These are phyloP conservation scores for Limnothrissa miodon DNA, from an alignment of 2,113 vertebrate genomes.

Conservation along the genomic window DNA sequence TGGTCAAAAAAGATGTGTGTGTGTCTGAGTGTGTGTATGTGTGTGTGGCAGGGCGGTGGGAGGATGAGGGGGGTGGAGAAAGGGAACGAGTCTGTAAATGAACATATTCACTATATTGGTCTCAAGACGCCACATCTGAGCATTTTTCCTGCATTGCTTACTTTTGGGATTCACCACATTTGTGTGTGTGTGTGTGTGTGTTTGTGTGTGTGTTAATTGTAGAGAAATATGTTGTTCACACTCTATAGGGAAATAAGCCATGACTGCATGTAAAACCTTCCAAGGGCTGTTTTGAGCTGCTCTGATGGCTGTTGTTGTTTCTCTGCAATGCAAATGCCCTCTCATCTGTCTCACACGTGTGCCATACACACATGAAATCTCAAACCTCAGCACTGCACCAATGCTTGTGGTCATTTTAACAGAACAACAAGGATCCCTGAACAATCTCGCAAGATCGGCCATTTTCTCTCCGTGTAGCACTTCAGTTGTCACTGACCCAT, in stretches of 20 bases:
- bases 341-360: slow-evolving; percentile 48
- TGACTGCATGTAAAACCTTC: slow-evolving; percentile 29
- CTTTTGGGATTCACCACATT: neutral
- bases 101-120: neutral
- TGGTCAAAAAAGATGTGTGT: neutral
- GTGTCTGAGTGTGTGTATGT: too few species aligned
- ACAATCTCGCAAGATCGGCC: neutral
- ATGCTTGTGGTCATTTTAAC: neutral
- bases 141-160: neutral
- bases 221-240: slow-evolving; percentile 36
- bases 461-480: neutral
- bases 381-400: slow-evolving; percentile 11
- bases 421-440: neutral
- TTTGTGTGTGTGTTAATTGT: slow-evolving; percentile 25
- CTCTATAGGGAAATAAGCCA: slow-evolving; percentile 32
- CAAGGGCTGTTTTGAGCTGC: slow-evolving; percentile 26
- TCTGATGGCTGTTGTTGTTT: slow-evolving; percentile 33
- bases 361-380: neutral
- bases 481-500: neutral
- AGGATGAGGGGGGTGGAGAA: neutral
- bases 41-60: neutral
- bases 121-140: neutral
- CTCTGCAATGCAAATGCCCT: slow-evolving; percentile 22
- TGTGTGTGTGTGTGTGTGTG: slow-evolving; percentile 8
- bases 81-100: neutral